Conservation (phyloP, 2,888 invertebrate species). For the Cryptophagus acutangulus region DNA sequence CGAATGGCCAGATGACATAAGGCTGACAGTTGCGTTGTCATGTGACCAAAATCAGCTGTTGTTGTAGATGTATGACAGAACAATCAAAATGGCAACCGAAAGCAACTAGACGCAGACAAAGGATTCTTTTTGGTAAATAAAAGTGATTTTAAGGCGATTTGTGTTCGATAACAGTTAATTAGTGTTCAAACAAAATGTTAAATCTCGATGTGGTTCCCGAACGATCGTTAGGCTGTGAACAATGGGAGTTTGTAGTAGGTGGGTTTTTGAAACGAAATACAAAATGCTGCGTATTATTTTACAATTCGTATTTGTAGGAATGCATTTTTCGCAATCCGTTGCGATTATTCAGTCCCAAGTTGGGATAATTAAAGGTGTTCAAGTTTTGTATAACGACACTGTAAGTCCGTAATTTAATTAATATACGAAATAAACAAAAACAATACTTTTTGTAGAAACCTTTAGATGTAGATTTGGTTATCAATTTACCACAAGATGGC, state of each 20-base stretch:
- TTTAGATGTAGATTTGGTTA: constrained; percentile 88
- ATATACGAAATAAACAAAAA: background rate
- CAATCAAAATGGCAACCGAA: constrained; percentile 42
- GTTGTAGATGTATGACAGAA: constrained; percentile 39
- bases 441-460: constrained; percentile 73
- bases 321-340: constrained; percentile 97
- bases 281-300: constrained; percentile 13
- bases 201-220: constrained; percentile 96
- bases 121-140: constrained; percentile 21
- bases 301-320: constrained; percentile 59
- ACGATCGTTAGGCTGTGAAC: constrained; percentile 90
- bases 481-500: constrained; percentile 95
- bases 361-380: constrained; percentile 89
- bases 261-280: constrained; percentile 46
- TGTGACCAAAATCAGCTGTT: constrained; percentile 42
- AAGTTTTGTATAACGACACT: constrained; percentile 94
- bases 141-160: background rate
- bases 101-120: constrained; percentile 37
- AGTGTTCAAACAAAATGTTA: constrained; percentile 64
- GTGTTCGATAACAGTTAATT: constrained; percentile 15
- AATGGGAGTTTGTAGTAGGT: constrained; percentile 97
- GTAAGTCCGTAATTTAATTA: no score
- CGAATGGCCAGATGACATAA: constrained; percentile 17
- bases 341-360: constrained; percentile 96
- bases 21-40: constrained; percentile 20